Percentiles rank a stretch among this genome's conserved stretches.
These are phyloP conservation scores for Setophaga petechia DNA, from an alignment of 2,113 vertebrate genomes.

Conservation along the genomic window DNA sequence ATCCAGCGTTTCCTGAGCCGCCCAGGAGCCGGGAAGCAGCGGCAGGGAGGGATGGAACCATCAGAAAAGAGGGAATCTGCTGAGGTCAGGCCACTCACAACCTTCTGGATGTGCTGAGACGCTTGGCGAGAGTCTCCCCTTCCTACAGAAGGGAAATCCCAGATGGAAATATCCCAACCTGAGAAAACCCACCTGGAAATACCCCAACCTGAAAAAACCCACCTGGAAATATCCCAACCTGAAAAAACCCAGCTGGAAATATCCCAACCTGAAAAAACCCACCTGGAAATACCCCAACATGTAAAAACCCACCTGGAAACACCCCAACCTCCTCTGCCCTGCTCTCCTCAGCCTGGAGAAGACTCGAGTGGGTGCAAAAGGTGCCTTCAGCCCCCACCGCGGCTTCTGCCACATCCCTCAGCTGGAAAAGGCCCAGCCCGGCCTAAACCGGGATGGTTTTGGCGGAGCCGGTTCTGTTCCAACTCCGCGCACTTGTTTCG, in stretches of 20 bases:
- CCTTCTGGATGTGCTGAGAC: background rate
- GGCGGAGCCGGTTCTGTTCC: background rate
- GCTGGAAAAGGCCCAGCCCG: background rate
- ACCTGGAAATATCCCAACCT: background rate
- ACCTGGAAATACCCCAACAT: background rate
- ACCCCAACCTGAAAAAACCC: background rate
- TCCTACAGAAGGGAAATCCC: background rate
- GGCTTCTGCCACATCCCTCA: background rate
- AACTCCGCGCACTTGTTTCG: background rate
- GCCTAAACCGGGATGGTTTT: background rate
- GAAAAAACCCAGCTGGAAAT: background rate
- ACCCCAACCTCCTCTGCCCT: background rate
- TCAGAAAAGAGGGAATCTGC: background rate
- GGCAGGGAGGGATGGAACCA: background rate
- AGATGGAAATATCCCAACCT: background rate
- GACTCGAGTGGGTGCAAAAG: rapidly evolving
- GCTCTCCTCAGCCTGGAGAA: background rate
- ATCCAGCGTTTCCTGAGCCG: background rate
- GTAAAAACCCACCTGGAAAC: background rate
- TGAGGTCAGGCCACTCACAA: rapidly evolving
- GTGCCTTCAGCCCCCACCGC: background rate
- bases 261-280: background rate
- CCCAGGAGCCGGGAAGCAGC: background rate
- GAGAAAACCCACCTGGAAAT: background rate
- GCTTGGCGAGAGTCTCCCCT: background rate